Percentiles rank a stretch among this genome's conserved stretches.
These are phyloP conservation scores for Cettia cetti DNA, from an alignment of 2,113 vertebrate species.

Conservation along the genomic window DNA sequence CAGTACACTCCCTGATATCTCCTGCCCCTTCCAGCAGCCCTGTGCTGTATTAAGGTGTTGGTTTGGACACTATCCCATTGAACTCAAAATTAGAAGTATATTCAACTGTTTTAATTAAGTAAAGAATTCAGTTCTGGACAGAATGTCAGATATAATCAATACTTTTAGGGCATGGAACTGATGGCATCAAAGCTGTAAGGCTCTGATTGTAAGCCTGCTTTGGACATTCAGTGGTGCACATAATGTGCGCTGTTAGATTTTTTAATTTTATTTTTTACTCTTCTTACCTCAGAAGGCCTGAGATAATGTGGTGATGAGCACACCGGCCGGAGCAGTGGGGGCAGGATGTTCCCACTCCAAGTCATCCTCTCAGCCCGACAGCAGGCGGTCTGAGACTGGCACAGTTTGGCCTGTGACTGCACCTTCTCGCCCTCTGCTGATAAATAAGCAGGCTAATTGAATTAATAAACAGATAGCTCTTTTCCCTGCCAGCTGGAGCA, in stretches of 20 bases:
- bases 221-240: background rate
- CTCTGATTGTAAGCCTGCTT: background rate
- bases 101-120: background rate
- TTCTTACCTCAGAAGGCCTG: background rate
- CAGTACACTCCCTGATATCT: background rate
- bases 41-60: background rate
- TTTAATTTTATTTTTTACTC: background rate
- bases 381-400: constrained; percentile 32
- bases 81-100: background rate
- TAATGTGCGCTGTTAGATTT: background rate
- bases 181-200: background rate
- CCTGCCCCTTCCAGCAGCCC: background rate
- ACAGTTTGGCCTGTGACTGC: constrained; percentile 66
- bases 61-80: background rate
- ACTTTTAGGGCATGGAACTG: background rate
- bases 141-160: background rate
- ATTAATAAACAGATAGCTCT: constrained; percentile 86
- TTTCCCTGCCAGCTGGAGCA: constrained; percentile 78
- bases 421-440: constrained; percentile 70
- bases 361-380: background rate
- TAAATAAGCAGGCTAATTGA: constrained; percentile 83
- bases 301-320: background rate
- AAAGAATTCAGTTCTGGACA: background rate
- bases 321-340: background rate
- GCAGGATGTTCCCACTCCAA: background rate